Conservation (phyloP, 1,140 invertebrate species). For the Aphis craccivora region DNA sequence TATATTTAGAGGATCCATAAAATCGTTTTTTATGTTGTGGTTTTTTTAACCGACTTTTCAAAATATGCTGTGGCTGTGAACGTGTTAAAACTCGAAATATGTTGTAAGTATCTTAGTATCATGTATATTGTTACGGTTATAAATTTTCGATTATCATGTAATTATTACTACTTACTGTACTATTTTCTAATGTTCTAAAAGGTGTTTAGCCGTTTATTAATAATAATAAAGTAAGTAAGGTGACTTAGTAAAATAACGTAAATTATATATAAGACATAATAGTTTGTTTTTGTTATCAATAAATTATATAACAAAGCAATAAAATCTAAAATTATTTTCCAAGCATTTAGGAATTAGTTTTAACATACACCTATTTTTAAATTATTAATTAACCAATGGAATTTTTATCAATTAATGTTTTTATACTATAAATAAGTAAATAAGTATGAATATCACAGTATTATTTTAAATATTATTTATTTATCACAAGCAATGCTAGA, state of each 20-base stretch:
- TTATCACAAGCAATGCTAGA: slow-evolving; percentile 2
- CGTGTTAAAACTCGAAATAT: too few relatives aligned
- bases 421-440: not conserved
- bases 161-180: too few relatives aligned
- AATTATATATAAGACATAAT: not conserved
- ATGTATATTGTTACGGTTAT: too few relatives aligned
- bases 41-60: too few relatives aligned
- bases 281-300: not conserved
- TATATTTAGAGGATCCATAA: too few relatives aligned
- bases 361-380: not conserved
- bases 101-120: too few relatives aligned
- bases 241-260: not conserved
- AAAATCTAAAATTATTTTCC: not conserved
- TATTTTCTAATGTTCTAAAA: too few relatives aligned
- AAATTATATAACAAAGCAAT: not conserved
- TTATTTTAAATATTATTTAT: slow-evolving; percentile 7
- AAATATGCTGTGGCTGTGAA: too few relatives aligned
- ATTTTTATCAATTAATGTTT: not conserved
- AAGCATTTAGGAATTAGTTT: not conserved
- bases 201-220: too few relatives aligned
- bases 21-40: too few relatives aligned
- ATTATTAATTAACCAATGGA: not conserved
- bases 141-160: too few relatives aligned
- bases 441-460: slow-evolving; percentile 1
- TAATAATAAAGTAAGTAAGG: not conserved